Evolutionary conservation across 2,113 vertebrate species (phyloP), one percentile per base, ranked within the genome.

Genomic region (Nothoprocta pentlandii): DNA sequence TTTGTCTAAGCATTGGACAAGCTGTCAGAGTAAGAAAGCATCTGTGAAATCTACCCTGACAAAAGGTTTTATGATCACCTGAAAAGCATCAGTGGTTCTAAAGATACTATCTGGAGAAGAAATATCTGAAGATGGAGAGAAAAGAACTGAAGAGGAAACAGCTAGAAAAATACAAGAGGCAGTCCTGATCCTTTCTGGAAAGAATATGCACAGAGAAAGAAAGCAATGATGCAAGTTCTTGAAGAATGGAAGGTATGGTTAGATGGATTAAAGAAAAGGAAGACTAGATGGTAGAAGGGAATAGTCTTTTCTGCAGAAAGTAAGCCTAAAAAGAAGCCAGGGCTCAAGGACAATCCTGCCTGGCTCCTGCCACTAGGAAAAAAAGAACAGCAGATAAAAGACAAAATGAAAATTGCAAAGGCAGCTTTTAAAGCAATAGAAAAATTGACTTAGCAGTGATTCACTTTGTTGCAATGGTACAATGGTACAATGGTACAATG

Each of bases 11-110:
- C 41, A 76, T 16, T 32, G 25, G 66, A 77, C 34, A 85, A 87
- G 14, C 41, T 87, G 82, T 91, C 94, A 94, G 59, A 83, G 21
- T 67, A 8, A 91, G 86, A 81, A 75, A 78, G 17, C 2, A 3
- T 41, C 67, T 83, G 46, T 69, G 75, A 87, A 94, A 87, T 82
- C 28, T 80, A 22, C 26, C 30, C 67, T 89, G 75, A 95, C 49
- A 74, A 95, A 91, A 85, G n/a, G n/a, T 85, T 83, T 93, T 88
- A 77, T 82, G 71, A 74, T 85, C 59, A 93, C 79, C 82, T 93
- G 82, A 28, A 87, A 20, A 66, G 22, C 42, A 76, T 76, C 53
- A 91, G 25, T 0, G 0, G 49, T 90, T 93, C 34, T 82, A 32
- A 87, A 76, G n/a, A 62, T 14, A 5, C 44, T 69, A 14, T 14